Conservation (phyloP, 2,113 vertebrate species). For the Cervus canadensis region DNA sequence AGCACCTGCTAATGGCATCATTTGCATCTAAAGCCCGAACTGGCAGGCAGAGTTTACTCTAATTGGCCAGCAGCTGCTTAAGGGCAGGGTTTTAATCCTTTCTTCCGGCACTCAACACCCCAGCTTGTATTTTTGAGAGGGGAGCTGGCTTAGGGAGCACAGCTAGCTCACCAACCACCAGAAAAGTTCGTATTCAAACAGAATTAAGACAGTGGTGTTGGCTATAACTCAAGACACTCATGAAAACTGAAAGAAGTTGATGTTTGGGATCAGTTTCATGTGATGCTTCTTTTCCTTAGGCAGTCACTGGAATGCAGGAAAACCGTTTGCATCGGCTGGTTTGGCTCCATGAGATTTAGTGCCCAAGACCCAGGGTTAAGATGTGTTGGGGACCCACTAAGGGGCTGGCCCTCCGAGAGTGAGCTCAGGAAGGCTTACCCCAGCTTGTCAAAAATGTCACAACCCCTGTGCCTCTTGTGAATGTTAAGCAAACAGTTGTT, state of each 20-base stretch:
- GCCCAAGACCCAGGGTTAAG: background rate
- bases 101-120: background rate
- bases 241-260: background rate
- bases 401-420: background rate
- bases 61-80: accelerated
- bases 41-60: background rate
- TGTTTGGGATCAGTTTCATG: background rate
- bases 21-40: background rate
- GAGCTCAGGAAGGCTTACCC: background rate
- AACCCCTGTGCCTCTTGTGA: background rate
- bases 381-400: background rate
- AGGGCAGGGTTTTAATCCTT: background rate
- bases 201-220: background rate
- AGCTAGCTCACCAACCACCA: background rate
- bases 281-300: background rate
- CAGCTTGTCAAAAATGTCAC: background rate
- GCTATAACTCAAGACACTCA: background rate
- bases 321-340: background rate
- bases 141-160: background rate
- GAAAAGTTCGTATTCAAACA: background rate
- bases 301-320: background rate
- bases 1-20: background rate
- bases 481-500: background rate
- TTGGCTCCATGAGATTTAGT: background rate
- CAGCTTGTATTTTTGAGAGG: background rate